Percentiles rank a stretch among this genome's conserved stretches.
phyloP scores from a whole-genome alignment of 1,140 invertebrate species.

The Euwallacea similis region DNA sequence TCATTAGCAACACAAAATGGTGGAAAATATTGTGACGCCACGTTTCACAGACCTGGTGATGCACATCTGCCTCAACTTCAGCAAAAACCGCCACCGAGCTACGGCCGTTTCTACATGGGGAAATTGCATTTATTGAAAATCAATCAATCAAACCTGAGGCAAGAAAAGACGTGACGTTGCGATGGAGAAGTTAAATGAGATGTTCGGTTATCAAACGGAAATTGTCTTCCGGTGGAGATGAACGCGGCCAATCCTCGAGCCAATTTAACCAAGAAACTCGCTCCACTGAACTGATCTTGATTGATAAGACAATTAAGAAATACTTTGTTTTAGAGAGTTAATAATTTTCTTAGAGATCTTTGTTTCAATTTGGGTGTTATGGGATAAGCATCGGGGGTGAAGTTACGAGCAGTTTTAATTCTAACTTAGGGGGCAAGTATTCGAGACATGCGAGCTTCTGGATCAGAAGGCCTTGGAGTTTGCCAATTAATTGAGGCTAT shows the following conservation, averaged over 20 bases:
- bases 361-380: too few species aligned
- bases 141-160: constrained; percentile 48
- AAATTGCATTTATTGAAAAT: constrained; percentile 36
- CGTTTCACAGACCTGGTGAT: constrained; percentile 1
- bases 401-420: too few species aligned
- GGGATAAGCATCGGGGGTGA: too few species aligned
- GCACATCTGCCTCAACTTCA: constrained; percentile 1
- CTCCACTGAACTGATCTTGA: constrained; percentile 52
- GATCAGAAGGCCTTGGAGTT: too few species aligned
- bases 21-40: constrained; percentile 4
- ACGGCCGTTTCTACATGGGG: too few species aligned
- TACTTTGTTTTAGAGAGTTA: constrained; percentile 20
- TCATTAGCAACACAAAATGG: not conserved
- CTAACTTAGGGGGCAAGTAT: too few species aligned
- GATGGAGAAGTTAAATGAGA: constrained; percentile 50
- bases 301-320: constrained; percentile 51
- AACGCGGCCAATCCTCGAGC: constrained; percentile 45
- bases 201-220: constrained; percentile 51
- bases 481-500: too few species aligned
- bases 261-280: constrained; percentile 51
- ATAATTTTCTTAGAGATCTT: not conserved
- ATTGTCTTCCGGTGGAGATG: constrained; percentile 42
- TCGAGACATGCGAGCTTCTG: too few species aligned
- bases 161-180: constrained; percentile 42
- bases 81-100: not conserved